A percentile compares a stretch with the other conserved stretches of the same genome.
Evolutionary conservation across 2,113 vertebrate species (phyloP).

Genomic region (Misgurnus mizolepis): DNA sequence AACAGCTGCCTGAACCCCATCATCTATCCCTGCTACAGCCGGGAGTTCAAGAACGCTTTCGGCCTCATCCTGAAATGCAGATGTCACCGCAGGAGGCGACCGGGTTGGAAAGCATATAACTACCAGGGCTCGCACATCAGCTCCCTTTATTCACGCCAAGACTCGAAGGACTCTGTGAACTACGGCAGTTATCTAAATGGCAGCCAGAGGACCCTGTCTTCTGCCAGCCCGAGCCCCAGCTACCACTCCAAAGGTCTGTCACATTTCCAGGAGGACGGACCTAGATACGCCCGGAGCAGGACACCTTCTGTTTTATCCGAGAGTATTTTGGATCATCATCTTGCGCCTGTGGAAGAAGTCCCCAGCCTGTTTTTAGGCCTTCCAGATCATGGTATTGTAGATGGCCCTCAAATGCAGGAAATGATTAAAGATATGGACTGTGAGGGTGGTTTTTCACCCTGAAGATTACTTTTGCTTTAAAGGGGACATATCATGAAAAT

Average conservation of each 20-base stretch:
- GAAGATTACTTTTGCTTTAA: no score
- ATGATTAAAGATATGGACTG: background rate
- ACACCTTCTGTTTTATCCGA: conserved; percentile 33
- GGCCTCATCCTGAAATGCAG: conserved; percentile 30
- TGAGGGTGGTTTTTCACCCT: background rate
- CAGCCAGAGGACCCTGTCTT: conserved; percentile 43
- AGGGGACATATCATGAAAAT: no score
- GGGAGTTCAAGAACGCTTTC: conserved; percentile 38
- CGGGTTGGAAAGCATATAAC: conserved; percentile 35
- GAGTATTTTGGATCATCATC: conserved; percentile 31
- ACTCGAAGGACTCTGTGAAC: conserved; percentile 49
- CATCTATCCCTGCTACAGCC: conserved; percentile 43
- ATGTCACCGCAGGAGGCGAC: conserved; percentile 24
- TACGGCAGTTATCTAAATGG: conserved; percentile 38
- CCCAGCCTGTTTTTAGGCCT: background rate
- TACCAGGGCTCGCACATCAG: conserved; percentile 3
- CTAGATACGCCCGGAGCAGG: conserved; percentile 32
- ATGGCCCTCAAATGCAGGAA: background rate
- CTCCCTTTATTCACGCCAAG: conserved; percentile 34
- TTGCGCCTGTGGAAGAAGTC: conserved; percentile 44
- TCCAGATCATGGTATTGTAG: background rate
- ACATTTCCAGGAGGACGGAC: conserved; percentile 19
- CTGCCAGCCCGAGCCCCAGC: conserved; percentile 40
- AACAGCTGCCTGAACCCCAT: conserved; percentile 40
- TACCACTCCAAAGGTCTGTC: conserved; percentile 36